Evolutionary conservation across 2,113 vertebrate genomes (phyloP).

Genomic region (Myrmecobius fasciatus): DNA sequence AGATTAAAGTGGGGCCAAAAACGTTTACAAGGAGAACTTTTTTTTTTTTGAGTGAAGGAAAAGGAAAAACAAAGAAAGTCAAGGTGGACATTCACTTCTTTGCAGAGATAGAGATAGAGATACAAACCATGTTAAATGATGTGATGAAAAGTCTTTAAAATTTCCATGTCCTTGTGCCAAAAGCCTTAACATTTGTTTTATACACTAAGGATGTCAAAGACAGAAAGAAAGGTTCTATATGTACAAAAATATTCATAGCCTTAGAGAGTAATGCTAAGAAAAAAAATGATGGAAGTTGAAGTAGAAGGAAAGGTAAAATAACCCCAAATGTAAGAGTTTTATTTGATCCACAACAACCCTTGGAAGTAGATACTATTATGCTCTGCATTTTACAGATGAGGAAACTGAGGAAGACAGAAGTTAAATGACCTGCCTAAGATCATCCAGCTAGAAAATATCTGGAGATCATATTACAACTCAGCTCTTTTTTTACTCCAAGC

Average conservation of each 20-base stretch:
- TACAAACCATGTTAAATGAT: not conserved
- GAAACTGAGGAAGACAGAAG: not conserved
- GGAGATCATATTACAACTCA: not conserved
- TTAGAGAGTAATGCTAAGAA: not conserved
- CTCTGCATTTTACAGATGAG: not conserved
- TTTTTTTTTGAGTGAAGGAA: not conserved
- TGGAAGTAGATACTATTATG: not conserved
- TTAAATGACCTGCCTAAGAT: not conserved
- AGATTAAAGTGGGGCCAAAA: not conserved
- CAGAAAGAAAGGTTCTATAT: not conserved
- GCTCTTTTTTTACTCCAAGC: not conserved
- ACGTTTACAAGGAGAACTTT: not conserved
- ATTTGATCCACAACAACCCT: not conserved
- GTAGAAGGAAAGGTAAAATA: not conserved
- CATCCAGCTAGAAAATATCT: slow-evolving; percentile 14
- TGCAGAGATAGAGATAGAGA: not conserved
- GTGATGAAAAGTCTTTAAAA: not conserved
- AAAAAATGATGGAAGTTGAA: not conserved
- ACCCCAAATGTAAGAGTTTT: not conserved
- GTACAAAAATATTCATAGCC: not conserved
- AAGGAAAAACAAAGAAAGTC: not conserved
- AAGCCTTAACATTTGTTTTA: not conserved
- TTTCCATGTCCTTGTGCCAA: not conserved
- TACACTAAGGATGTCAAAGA: not conserved
- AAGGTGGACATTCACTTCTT: not conserved